A percentile compares a stretch with the other conserved stretches of the same genome.
phyloP scores from a whole-genome alignment of 1,140 invertebrate species.

The Cephus cinctus region DNA sequence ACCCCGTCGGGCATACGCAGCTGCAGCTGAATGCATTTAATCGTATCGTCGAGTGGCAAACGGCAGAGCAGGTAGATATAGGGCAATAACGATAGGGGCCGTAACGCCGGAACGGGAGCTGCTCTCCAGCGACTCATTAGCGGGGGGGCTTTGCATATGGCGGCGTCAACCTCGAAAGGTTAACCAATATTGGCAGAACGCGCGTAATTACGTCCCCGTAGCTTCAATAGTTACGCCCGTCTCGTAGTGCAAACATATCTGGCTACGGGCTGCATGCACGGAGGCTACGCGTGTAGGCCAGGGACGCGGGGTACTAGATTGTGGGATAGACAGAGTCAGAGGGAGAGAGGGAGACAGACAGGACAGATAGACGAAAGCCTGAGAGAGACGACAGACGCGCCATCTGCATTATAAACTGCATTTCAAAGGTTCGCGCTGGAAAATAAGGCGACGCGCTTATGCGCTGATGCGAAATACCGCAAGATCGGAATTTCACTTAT shows the following conservation, averaged over 20 bases:
- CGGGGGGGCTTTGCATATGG: slow-evolving; percentile 54
- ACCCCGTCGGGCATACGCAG: too few relatives aligned
- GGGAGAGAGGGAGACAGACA: slow-evolving; percentile 3
- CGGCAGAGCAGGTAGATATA: too few relatives aligned
- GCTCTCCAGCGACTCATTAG: slow-evolving; percentile 54
- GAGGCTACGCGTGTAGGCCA: neutral
- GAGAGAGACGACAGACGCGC: too few relatives aligned
- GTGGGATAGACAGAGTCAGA: slow-evolving; percentile 8
- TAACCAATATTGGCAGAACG: slow-evolving; percentile 57
- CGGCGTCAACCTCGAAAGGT: slow-evolving; percentile 56
- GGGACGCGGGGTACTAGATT: too few relatives aligned
- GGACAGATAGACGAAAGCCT: slow-evolving; percentile 11
- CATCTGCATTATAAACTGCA: too few relatives aligned
- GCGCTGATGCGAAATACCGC: too few relatives aligned
- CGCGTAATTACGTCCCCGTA: slow-evolving; percentile 50
- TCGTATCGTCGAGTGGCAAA: too few relatives aligned
- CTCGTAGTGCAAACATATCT: slow-evolving; percentile 35
- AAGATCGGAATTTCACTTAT: too few relatives aligned
- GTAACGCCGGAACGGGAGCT: slow-evolving; percentile 30
- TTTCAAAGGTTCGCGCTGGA: too few relatives aligned
- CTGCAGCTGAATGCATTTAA: too few relatives aligned
- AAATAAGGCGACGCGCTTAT: too few relatives aligned
- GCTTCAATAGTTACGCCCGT: slow-evolving; percentile 36
- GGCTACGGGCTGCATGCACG: slow-evolving; percentile 5
- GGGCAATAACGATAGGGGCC: slow-evolving; percentile 45